Base-by-base conservation (phyloP, 2,113 vertebrate genomes). In the Bubalus kerabau region DNA sequence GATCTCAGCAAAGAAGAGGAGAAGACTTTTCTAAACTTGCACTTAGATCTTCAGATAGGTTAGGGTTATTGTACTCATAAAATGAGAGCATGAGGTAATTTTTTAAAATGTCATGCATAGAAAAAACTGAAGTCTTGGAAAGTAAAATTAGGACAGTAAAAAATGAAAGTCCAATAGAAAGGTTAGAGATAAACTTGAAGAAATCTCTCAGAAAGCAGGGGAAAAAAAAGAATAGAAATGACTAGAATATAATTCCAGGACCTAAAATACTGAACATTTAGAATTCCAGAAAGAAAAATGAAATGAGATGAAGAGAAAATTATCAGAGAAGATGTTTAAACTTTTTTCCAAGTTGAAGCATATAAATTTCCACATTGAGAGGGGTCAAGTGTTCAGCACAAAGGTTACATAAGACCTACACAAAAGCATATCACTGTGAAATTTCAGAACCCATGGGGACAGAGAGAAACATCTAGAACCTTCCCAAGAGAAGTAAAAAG, bases 131-230 rank as follows among this genome's bases (percentile, higher is more conserved):
- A 24, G 76, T 82, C 54, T 93, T 95, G 19, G 12, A 94, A 90
- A 50, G 28, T 86, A 97, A 94, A 98, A 85, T 97, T 90, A 76
- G 81, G 59, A 78, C 17, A 81, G 64, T 52, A 62, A 11, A 64
- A 83, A 78, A 24, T 16, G 40, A 71, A 81, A 62, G 7, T 74
- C 9, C 54, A 92, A 74, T 12, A 81, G 48, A 78, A 92, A 86
- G 5, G 12, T 43, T 89, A 59, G 80, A 57, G 43, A 36, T 12
- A 64, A 91, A 88, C 10, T 64, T 62, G 14, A 82, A 93, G 28
- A 95, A 93, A 76, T 43, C 2, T 26, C 26, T 93, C 30, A 62
- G 32, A 83, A 95, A 90, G 43, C 82, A 21, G 10, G 26, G 0
- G 5, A 3, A 5, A 7, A 71, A 57, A 56, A 48, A 5, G 8